Evolutionary conservation across 2,113 vertebrate species (phyloP).

Genomic region (Percina caprodes): DNA sequence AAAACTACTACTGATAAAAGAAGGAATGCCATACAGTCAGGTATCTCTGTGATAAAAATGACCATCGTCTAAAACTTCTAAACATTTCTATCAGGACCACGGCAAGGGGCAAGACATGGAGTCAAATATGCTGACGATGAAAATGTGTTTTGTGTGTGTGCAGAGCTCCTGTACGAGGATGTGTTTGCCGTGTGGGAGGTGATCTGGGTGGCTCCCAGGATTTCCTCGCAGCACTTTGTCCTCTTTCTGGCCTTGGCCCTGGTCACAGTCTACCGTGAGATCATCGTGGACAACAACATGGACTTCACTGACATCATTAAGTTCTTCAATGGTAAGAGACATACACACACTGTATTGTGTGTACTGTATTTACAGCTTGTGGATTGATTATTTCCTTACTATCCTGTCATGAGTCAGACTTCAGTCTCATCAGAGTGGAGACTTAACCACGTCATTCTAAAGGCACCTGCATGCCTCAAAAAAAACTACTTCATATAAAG

Average conservation of each 20-base stretch:
- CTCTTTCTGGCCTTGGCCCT: slow-evolving; percentile 96
- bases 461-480: neutral
- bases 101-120: no score
- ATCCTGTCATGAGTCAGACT: neutral
- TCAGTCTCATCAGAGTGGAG: neutral
- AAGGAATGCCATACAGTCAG: no score
- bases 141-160: slow-evolving; percentile 36
- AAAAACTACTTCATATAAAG: neutral
- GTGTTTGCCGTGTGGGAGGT: slow-evolving; percentile 99
- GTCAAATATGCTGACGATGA: neutral
- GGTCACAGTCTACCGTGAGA: slow-evolving; percentile 96
- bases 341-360: neutral
- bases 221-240: slow-evolving; percentile 95
- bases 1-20: no score
- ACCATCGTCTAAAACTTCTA: no score
- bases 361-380: neutral
- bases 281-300: slow-evolving; percentile 99
- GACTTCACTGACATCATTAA: slow-evolving; percentile 99
- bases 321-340: slow-evolving; percentile 94
- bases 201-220: slow-evolving; percentile 94
- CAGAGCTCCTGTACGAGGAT: slow-evolving; percentile 92
- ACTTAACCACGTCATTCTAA: neutral
- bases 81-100: no score
- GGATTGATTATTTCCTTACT: neutral
- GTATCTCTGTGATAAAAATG: no score